Percentiles rank a stretch among this genome's conserved stretches.
Evolutionary conservation across 1,140 invertebrate species (phyloP).

Genomic region (Cylas formicarius): DNA sequence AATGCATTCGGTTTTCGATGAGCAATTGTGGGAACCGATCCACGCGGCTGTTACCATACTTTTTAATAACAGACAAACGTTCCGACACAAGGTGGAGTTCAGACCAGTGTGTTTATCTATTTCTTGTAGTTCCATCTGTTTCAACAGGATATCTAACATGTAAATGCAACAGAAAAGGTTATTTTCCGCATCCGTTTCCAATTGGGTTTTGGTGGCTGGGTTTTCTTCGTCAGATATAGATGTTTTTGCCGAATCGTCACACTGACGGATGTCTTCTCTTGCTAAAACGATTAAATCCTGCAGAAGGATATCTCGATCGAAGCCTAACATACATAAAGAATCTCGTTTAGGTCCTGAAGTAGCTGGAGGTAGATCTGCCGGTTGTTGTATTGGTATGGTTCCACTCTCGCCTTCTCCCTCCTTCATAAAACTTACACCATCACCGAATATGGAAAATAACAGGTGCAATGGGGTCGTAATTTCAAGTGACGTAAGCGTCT

Average conservation of each 20-base stretch:
- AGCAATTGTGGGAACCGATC: conserved; percentile 66
- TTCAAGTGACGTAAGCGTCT: conserved; percentile 78
- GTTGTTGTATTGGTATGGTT: conserved; percentile 37
- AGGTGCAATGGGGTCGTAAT: conserved; percentile 81
- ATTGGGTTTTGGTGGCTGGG: conserved; percentile 51
- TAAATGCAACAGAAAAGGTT: conserved; percentile 90
- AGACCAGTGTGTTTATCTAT: conserved; percentile 76
- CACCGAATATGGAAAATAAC: conserved; percentile 81
- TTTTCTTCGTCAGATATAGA: conserved; percentile 67
- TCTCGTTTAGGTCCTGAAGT: conserved; percentile 39
- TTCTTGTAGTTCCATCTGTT: conserved; percentile 95
- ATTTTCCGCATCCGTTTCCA: conserved; percentile 58
- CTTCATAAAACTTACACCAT: conserved; percentile 66
- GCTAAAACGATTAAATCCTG: conserved; percentile 1
- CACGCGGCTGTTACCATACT: conserved; percentile 73
- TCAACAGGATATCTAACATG: conserved; percentile 91
- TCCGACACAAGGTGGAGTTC: conserved; percentile 65
- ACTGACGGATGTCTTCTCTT: conserved; percentile 10
- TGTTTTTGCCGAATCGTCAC: conserved; percentile 55
- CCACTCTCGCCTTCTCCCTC: conserved; percentile 46
- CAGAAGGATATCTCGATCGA: not conserved
- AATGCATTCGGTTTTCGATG: conserved; percentile 64
- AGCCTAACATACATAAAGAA: conserved; percentile 49
- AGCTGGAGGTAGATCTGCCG: conserved; percentile 37
- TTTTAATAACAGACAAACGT: conserved; percentile 71